Base-by-base conservation (phyloP, 2,888 invertebrate genomes). In the Ormyrus labotus region DNA sequence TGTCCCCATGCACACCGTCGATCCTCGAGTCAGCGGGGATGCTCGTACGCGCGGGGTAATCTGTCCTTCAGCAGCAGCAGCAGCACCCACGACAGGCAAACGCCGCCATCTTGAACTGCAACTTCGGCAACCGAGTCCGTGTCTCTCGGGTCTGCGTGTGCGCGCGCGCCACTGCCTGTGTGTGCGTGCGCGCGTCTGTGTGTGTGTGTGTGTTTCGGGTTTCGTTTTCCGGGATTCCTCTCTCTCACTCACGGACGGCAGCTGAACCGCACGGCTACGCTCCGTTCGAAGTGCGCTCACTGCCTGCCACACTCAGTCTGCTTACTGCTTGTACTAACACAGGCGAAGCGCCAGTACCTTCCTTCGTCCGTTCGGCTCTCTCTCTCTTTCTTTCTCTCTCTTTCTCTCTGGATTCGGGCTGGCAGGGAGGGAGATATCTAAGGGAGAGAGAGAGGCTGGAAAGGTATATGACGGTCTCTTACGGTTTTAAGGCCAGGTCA, bases 61-160 rank as follows among this genome's bases (percentile, higher is more conserved):
- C 19, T 73, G 61, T 78, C 53, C 48, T 63, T 71, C 48, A 48
- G 53, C 65, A 72, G 63, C 77, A 84, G 84, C 86, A 87, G 87
- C 86, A 88, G 84, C 86, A 87, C 87, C 87, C 89, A 89, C 89
- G 87, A 89, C 89, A 89, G 88, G 88, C 89, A 89, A 89, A 87
- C 87, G 88, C 86, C 86, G 90, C 90, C 90, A 90, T 90, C 89
- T 90, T 90, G 89, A 88, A 87, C 85, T 86, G 85, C 86, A 72
- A 50, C 60, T 69, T 78, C 19, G 19, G 19, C 19, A 19, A 19
- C 19, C 19, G 19, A 19, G 19, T 19, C 19, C 19, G 19, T 19
- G 19, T 19, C 19, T 19, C 19, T 19, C 19, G 19, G 19, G 19
- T 19, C 19, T 19, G 19, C 19, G 19, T 19, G 19, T 19, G 19